These are phyloP conservation scores for Microcebus murinus DNA, from an alignment of 2,113 vertebrate genomes.

Conservation along the genomic window DNA sequence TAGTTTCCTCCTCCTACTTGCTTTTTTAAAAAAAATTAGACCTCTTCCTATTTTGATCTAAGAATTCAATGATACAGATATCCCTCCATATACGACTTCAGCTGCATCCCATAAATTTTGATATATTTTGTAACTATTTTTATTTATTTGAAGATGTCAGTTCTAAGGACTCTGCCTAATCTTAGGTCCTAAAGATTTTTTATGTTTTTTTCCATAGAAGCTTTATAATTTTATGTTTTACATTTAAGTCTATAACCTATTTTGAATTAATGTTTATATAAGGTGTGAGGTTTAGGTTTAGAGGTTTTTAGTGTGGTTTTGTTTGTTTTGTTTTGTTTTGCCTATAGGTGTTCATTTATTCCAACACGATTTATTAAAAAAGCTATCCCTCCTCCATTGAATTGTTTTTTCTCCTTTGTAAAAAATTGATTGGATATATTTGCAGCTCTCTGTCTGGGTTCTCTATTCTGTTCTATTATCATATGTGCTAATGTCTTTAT, in stretches of 20 bases:
- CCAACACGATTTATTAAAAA: background rate
- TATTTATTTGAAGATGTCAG: background rate
- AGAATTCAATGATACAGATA: background rate
- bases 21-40: background rate
- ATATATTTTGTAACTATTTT: background rate
- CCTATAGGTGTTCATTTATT: background rate
- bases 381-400: background rate
- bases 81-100: background rate
- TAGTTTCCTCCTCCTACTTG: background rate
- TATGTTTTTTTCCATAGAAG: background rate
- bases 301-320: background rate
- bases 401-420: background rate
- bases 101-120: background rate
- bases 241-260: background rate
- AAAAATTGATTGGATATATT: background rate
- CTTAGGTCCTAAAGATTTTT: background rate
- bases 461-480: background rate
- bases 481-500: background rate
- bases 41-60: background rate
- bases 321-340: background rate
- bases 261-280: background rate
- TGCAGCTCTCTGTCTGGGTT: background rate
- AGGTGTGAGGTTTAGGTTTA: background rate
- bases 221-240: background rate
- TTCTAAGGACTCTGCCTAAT: background rate